Conservation (phyloP, 2,113 vertebrate genomes). For the Hemiprocne comata region DNA sequence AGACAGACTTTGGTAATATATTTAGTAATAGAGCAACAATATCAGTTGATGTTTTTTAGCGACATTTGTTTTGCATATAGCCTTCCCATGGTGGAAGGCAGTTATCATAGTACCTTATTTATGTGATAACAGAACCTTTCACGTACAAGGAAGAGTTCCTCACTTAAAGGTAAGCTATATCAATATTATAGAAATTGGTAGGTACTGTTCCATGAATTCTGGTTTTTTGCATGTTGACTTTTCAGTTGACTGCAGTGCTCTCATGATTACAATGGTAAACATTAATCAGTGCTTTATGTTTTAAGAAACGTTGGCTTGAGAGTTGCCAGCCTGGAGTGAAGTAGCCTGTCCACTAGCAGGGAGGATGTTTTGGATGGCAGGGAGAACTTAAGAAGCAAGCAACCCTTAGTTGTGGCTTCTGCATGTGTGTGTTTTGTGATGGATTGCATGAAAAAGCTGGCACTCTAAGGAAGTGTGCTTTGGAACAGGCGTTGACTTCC, state of each 20-base stretch:
- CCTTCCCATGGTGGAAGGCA: neutral
- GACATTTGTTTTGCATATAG: fast-evolving
- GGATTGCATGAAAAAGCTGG: neutral
- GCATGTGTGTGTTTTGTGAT: neutral
- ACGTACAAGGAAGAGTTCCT: neutral
- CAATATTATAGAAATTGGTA: neutral
- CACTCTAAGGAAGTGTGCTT: neutral
- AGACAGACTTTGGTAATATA: neutral
- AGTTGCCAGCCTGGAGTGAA: neutral
- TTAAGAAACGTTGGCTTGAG: neutral
- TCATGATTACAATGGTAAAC: neutral
- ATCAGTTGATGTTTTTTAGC: neutral
- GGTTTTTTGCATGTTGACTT: neutral
- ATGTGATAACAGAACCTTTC: neutral
- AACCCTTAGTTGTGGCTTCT: neutral
- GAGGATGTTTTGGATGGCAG: neutral
- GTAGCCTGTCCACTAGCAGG: neutral
- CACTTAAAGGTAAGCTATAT: neutral
- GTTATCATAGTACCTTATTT: neutral
- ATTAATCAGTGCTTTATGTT: fast-evolving
- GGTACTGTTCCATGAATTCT: neutral
- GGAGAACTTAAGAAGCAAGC: neutral
- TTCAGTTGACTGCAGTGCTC: neutral
- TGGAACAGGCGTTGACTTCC: neutral
- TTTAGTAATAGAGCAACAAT: neutral